Base-by-base conservation (phyloP, 2,113 vertebrate species). In the Manacus vitellinus region DNA sequence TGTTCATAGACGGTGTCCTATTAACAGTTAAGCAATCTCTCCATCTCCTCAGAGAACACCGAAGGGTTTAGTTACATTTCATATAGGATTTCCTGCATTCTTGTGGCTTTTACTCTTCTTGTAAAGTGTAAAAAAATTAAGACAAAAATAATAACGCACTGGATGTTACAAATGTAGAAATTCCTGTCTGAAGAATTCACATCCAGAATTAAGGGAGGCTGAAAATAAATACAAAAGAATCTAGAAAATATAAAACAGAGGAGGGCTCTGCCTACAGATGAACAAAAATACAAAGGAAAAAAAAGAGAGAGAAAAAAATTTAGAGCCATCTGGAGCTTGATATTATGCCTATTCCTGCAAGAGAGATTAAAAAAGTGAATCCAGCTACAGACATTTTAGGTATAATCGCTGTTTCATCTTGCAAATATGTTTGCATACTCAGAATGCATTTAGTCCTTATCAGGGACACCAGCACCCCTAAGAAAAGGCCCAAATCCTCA, bases 121-220 rank as follows among this genome's bases (percentile, higher is more conserved):
- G 41, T 62, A 85, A 95, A 70, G 47, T 22, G 56, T 23, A 52
- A 28, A 54, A 62, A 95, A 95, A 88, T 51, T 33, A 59, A 75
- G 80, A 92, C 63, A 86, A 94, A 94, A 91, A 88, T 81, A 87
- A 87, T 91, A 39, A 92, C 83, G 58, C 39, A 88, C 14, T 51
- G 95, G 68, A 74, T 91, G 92, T 58, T 96, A 47, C 82, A 87
- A 76, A 31, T 89, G 55, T 88, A 84, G 84, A 62, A 91, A 95
- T 92, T 94, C 31, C 15, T 3, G 5, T 9, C 20, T 58, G 66
- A 59, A 37, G 33, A 51, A 62, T 61, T 96, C 66, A 73, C 81
- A 87, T 23, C 10, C 72, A 80, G 76, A 91, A 58, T 74, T 58
- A 90, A 81, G 81, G 71, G 46, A 83, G 75, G 65, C 58, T 17